Base-by-base conservation (phyloP, 1,140 invertebrate species). In the Drosophila oshimai region DNA sequence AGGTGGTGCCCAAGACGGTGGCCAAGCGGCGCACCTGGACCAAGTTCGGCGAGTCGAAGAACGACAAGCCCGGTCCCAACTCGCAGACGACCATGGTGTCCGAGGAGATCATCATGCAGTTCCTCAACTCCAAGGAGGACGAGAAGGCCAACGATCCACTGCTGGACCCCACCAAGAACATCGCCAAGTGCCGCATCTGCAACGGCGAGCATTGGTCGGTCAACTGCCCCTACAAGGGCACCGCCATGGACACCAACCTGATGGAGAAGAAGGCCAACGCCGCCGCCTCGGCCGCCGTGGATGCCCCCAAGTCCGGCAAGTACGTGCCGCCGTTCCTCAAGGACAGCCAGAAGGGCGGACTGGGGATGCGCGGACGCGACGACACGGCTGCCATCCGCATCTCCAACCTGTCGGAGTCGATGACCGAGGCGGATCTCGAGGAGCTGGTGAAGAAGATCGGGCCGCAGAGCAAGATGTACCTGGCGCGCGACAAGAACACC, bases 201-300 rank as follows among this genome's bases (percentile, higher is more conserved):
- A 97, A 97, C 87, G 97, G 97, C 12, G 98, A 99, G 75, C 98
- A 99, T 93, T 99, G 98, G 97, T 99, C 98, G 4, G 95, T 97
- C 39, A 97, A 97, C 75, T 99, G 98, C 94, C 98, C 98, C 1
- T 99, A 97, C 93, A 99, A 99, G 91, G 97, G 98, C 78, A 97
- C 95, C 81, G 93, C 94, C 65, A 92, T 96, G 58, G 93, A 93
- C 60, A 94, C 93, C 69, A 93, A 94, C 72, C 92, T 79, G 42
- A 89, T 89, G 91, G 92, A 90, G 36, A 90, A 89, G 58, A 91
- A 91, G 61, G 88, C 90, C 12, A 67, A 80, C 0, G 75, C 88
- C 0, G 84, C 84, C 6, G 86, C 89, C 0, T 65, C 87, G 1
- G 83, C 88, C 0, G 88, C 78, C 3, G 87, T 91, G 1, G 91